A percentile compares a stretch with the other conserved stretches of the same genome.
Evolutionary conservation across 1,140 invertebrate species (phyloP).

Genomic region (Cydia splendana): DNA sequence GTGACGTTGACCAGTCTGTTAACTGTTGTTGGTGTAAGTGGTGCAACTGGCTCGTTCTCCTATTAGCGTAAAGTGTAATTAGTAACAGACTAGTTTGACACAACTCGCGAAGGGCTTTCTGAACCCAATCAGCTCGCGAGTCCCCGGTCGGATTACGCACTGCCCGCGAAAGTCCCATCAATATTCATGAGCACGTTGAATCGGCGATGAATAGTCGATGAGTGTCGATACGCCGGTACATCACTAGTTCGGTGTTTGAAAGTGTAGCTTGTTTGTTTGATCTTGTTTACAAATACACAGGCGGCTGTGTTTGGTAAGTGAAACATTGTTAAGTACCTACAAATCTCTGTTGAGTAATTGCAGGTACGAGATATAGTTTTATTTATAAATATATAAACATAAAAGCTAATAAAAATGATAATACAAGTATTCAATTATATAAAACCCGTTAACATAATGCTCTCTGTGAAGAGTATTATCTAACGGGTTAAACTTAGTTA

Average conservation of each 20-base stretch:
- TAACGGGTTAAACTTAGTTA: not conserved
- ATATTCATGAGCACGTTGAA: conserved; percentile 62
- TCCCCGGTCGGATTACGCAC: conserved; percentile 57
- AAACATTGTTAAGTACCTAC: not conserved
- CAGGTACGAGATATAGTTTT: too few relatives aligned
- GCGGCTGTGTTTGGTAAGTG: not conserved
- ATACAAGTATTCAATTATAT: not conserved
- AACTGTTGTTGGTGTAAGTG: too few relatives aligned
- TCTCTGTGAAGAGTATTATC: not conserved
- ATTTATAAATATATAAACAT: not conserved
- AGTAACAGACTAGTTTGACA: not conserved
- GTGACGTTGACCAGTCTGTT: too few relatives aligned
- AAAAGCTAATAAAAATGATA: not conserved
- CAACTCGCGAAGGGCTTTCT: conserved; percentile 26
- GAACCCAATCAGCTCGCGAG: conserved; percentile 50
- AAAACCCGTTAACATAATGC: not conserved
- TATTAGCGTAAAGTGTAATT: not conserved
- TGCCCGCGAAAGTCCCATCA: conserved; percentile 60
- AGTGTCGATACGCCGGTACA: conserved; percentile 48
- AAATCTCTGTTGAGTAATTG: not conserved
- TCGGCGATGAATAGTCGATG: conserved; percentile 61
- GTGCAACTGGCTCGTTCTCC: not conserved
- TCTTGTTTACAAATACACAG: not conserved
- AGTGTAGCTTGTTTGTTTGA: not conserved
- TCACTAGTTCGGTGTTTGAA: conserved; percentile 35